phyloP scores from a whole-genome alignment of 1,140 invertebrate genomes.

The Theocolax elegans region DNA sequence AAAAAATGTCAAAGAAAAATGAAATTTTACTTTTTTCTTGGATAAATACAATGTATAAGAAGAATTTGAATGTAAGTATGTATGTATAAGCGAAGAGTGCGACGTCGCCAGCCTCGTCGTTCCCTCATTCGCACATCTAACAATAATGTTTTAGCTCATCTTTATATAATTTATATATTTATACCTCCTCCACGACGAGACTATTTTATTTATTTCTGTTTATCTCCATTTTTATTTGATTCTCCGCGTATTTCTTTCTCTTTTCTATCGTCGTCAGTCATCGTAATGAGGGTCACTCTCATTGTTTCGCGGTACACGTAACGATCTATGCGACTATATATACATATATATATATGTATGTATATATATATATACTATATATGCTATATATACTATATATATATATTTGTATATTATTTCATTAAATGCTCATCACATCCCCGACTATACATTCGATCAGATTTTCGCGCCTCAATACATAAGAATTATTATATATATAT shows the following conservation, averaged over 20 bases:
- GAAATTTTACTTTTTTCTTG: background rate
- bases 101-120: conserved; percentile 34
- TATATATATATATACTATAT: too few relatives aligned
- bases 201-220: conserved; percentile 9
- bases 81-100: conserved; percentile 24
- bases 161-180: background rate
- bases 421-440: too few relatives aligned
- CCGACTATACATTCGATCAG: background rate
- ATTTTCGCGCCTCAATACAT: conserved; percentile 2
- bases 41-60: conserved; percentile 22
- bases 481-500: background rate
- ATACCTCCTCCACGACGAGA: background rate
- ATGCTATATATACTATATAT: too few relatives aligned
- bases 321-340: too few relatives aligned
- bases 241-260: conserved; percentile 7
- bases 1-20: background rate
- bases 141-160: conserved; percentile 2
- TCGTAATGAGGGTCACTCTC: background rate
- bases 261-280: conserved; percentile 3
- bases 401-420: too few relatives aligned
- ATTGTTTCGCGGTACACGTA: conserved; percentile 17
- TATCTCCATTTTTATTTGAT: too few relatives aligned
- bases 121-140: conserved; percentile 15
- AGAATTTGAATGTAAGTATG: conserved; percentile 30
- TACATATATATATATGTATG: too few relatives aligned